Base-by-base conservation (phyloP, 1,140 invertebrate species). In the Hypsibius dujardini region DNA sequence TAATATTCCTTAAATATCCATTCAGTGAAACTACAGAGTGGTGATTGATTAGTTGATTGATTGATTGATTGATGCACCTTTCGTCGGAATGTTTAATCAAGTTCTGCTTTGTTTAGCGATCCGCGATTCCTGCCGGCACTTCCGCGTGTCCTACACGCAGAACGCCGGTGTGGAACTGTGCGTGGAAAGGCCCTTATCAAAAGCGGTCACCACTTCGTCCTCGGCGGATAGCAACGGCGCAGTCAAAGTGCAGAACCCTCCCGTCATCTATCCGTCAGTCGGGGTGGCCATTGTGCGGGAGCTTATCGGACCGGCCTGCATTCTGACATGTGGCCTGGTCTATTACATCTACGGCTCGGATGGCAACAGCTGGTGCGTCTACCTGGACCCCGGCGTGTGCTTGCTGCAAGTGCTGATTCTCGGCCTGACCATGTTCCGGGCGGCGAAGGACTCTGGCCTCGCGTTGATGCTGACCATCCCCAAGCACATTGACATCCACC, bases 391-490 rank as follows among this genome's bases (percentile, higher is more conserved):
- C 62, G 12, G 12, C 42, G 42, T 67, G 3, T 67, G 62, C 62
- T 7, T 67, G 42, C 12, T 45, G 3, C 62, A 67, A 45, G 12
- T 67, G 12, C 45, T 67, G 3, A 42, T 67, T 42, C 42, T 67
- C 12, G 62, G 62, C 7, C 12, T 42, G 12, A 67, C 62, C 3
- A 12, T 67, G 12, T 67, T 67, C 42, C 62, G 42, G 12, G 42
- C 12, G 3, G 62, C 62, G 12, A 87, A 86, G 78, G 86, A 89
- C 81, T 87, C 87, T 2, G 85, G 87, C 28, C 75, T 87, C 7
- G 89, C 90, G 75, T 79, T 90, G 0, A 78, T 90, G 1, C 87
- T 90, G 79, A 90, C 88, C 1, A 88, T 90, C 59, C 88, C 89
- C 1, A 86, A 84, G 73, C 84, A 87, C 60, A 88, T 90, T 75